phyloP scores from a whole-genome alignment of 1,140 invertebrate species.

The Varroa destructor region DNA sequence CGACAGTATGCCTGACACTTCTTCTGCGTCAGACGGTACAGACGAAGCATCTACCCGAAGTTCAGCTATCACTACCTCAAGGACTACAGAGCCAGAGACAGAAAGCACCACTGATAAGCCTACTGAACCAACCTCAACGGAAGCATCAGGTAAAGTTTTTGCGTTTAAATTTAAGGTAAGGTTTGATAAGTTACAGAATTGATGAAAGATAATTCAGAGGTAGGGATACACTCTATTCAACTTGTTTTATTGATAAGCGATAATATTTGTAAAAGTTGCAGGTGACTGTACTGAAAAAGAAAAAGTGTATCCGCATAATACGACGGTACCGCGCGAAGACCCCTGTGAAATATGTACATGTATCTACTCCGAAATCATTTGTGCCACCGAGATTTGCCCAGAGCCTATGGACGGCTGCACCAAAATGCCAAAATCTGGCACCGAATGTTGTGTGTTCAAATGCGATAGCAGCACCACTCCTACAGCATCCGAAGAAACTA shows the following conservation, averaged over 20 bases:
- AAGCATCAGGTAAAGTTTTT: not conserved
- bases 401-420: constrained; percentile 33
- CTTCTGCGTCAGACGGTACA: not conserved
- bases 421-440: not conserved
- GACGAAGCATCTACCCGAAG: not conserved
- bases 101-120: constrained; percentile 30
- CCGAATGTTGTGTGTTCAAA: constrained; percentile 14
- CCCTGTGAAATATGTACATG: constrained; percentile 34
- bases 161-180: not conserved
- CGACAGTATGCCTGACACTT: not conserved
- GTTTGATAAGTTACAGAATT: not conserved
- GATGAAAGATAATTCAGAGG: not conserved
- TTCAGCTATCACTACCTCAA: not conserved
- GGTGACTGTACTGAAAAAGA: not conserved
- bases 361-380: constrained; percentile 33
- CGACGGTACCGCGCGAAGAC: constrained; percentile 10
- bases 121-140: constrained; percentile 12
- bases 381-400: constrained; percentile 33
- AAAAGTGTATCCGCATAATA: constrained; percentile 12
- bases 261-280: not conserved
- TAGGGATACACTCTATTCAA: not conserved
- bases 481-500: constrained; percentile 18
- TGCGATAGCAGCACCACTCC: constrained; percentile 15
- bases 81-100: constrained; percentile 9
- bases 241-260: not conserved